A percentile compares a stretch with the other conserved stretches of the same genome.
phyloP scores from a whole-genome alignment of 2,113 vertebrate genomes.

The Neodontobutis hainanensis region DNA sequence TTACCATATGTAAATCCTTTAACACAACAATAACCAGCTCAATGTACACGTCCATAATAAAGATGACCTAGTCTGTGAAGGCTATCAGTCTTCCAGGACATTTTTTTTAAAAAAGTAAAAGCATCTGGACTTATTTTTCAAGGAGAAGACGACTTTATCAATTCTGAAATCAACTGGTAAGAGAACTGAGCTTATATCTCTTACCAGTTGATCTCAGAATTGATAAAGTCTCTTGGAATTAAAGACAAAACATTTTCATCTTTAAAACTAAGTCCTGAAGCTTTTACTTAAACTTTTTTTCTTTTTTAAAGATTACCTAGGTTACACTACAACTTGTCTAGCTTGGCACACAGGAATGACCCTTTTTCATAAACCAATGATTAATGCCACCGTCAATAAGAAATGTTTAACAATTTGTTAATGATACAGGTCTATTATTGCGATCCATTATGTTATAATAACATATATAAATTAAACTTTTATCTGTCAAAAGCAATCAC shows the following conservation, averaged over 20 bases:
- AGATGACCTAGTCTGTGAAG: too few relatives aligned
- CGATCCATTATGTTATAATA: slow-evolving; percentile 24
- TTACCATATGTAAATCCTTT: slow-evolving; percentile 65
- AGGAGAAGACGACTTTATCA: too few relatives aligned
- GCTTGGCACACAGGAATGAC: slow-evolving; percentile 67
- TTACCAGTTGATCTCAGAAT: too few relatives aligned
- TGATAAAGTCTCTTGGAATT: too few relatives aligned
- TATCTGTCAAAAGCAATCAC: slow-evolving; percentile 16
- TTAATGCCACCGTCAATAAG: slow-evolving; percentile 41
- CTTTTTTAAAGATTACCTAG: slow-evolving; percentile 40
- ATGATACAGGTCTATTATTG: slow-evolving; percentile 27
- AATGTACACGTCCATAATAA: slow-evolving; percentile 62
- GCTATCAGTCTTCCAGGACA: too few relatives aligned
- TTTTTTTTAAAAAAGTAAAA: too few relatives aligned
- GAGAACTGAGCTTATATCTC: too few relatives aligned
- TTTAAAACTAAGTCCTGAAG: too few relatives aligned
- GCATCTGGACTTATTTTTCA: too few relatives aligned
- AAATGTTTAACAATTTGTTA: slow-evolving; percentile 32
- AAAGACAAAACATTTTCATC: too few relatives aligned
- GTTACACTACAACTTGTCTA: slow-evolving; percentile 51
- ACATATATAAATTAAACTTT: not conserved
- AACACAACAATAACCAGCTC: slow-evolving; percentile 57
- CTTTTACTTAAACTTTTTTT: too few relatives aligned
- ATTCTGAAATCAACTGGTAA: too few relatives aligned
- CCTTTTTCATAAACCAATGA: slow-evolving; percentile 38